Evolutionary conservation across 2,888 invertebrate species (phyloP).

Genomic region (Caenorhabditis wallacei): DNA sequence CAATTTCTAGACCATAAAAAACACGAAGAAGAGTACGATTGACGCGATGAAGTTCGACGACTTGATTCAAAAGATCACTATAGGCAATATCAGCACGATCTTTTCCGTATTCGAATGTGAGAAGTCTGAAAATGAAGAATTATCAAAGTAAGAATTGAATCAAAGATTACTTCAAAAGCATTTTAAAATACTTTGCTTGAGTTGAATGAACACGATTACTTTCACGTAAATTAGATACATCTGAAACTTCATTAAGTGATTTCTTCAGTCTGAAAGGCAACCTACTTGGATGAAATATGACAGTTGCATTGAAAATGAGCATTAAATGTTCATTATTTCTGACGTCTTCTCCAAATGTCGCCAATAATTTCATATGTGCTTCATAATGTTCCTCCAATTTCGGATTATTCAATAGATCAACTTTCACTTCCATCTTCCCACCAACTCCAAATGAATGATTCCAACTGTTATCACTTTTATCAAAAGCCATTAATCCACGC

Average conservation of each 20-base stretch:
- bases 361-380: constrained; percentile 88
- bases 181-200: constrained; percentile 52
- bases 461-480: constrained; percentile 93
- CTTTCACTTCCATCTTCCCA: constrained; percentile 86
- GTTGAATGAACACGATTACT: constrained; percentile 35
- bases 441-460: constrained; percentile 85
- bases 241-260: constrained; percentile 20
- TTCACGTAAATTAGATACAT: constrained; percentile 32
- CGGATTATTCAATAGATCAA: constrained; percentile 91
- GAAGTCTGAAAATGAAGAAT: constrained; percentile 64
- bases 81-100: constrained; percentile 69
- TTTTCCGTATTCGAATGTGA: constrained; percentile 71
- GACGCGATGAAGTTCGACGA: constrained; percentile 73
- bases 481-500: constrained; percentile 93
- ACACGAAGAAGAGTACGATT: constrained; percentile 75
- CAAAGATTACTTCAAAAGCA: constrained; percentile 52
- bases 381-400: constrained; percentile 90
- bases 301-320: constrained; percentile 92
- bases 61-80: constrained; percentile 68
- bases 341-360: constrained; percentile 85
- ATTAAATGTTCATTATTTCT: constrained; percentile 93
- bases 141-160: neutral
- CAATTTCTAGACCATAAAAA: constrained; percentile 75
- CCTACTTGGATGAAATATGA: constrained; percentile 89
- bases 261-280: neutral